Evolutionary conservation across 2,113 vertebrate genomes (phyloP), one percentile per base, ranked within the genome.

Genomic region (Felis catus): DNA sequence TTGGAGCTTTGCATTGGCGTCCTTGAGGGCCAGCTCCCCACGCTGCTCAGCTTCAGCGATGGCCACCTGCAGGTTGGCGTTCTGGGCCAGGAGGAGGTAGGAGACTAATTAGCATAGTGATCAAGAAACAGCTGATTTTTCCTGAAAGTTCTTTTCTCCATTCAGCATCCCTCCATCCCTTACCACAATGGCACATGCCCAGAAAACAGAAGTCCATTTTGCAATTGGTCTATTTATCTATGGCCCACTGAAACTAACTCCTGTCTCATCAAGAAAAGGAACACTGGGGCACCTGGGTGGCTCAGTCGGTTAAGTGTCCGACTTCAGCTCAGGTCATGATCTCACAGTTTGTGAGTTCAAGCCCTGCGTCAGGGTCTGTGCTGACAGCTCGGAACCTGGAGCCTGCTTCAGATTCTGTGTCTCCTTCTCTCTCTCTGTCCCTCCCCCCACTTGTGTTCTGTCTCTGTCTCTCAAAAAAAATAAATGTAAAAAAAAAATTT

Each of bases 11-110:
- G 73, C 63, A 11, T 97, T 97, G 45, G 98, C 98, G 13, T 99
- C 99, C 39, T 98, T 98, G 81, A 98, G 63, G 1, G 98, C 98
- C 95, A 98, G 7, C 79, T 99, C 99, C 0, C 99, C 99, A 11
- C 98, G 96, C 76, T 99, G 98, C 93, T 99, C 99, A 0, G 99
- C 98, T 78, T 99, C 99, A 0, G 97, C 96, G 0, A 99, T 97
- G 16, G 98, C 96, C 1, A 97, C 4, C 88, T 99, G 98, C 18
- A 99, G 93, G 8, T 98, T 98, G 3, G 97, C 92, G 65, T 79
- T 98, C 99, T 99, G 66, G 51, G 25, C 36, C 41, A 53, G 53
- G 27, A 61, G 19, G 29, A 65, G 19, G 19, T 0, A 66, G 61
- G 68, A 85, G 21, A 39, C 29, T 6, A 1, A 29, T 95, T 80